Evolutionary conservation across 2,888 invertebrate genomes (phyloP).

Genomic region (Pseudococcus jackbeardsleyi): DNA sequence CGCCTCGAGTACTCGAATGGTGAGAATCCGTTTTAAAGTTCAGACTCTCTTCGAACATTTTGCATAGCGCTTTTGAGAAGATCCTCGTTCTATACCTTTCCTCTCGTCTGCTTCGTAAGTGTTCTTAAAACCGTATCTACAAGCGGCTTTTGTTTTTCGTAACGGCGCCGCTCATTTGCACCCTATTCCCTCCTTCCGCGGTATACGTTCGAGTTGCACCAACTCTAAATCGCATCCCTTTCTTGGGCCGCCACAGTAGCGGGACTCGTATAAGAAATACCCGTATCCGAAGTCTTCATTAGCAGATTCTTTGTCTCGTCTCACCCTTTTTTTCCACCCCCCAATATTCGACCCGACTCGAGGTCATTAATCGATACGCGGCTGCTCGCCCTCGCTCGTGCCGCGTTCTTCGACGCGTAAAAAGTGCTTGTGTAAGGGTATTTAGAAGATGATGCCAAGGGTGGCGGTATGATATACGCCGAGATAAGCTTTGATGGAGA

Average conservation of each 20-base stretch:
- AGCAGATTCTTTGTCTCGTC: constrained; percentile 25
- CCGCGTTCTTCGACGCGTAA: neutral
- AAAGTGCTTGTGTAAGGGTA: neutral
- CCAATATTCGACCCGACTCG: neutral
- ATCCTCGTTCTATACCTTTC: neutral
- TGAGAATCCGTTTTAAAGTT: constrained; percentile 21
- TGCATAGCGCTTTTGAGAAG: neutral
- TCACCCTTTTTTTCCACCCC: neutral
- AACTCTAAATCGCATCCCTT: neutral
- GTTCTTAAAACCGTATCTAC: neutral
- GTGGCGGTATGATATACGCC: neutral
- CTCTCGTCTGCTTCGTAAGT: neutral
- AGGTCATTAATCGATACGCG: constrained; percentile 27
- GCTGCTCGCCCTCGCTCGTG: neutral
- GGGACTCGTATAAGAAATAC: neutral
- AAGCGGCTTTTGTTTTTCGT: constrained; percentile 1
- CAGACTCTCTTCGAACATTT: neutral
- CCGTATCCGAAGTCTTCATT: constrained; percentile 20
- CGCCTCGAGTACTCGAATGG: neutral
- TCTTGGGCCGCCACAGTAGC: neutral
- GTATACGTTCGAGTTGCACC: neutral
- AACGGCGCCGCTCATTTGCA: neutral
- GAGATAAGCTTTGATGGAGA: neutral
- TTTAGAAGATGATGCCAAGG: neutral
- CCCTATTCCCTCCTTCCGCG: neutral